These are phyloP conservation scores for Epicampocera succincta DNA, from an alignment of 2,888 invertebrate species.

Conservation along the genomic window DNA sequence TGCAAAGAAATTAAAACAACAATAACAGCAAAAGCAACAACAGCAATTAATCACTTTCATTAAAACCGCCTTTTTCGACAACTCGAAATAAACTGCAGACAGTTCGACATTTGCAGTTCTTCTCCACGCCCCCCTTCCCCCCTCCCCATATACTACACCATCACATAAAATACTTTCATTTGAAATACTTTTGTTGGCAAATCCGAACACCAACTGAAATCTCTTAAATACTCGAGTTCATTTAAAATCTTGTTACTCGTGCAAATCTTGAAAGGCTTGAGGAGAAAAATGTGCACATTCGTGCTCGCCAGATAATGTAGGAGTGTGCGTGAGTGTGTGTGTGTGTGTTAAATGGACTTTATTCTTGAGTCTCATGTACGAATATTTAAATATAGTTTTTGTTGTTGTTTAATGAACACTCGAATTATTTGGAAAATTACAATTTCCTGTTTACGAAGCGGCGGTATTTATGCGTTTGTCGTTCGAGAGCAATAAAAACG, in stretches of 20 bases:
- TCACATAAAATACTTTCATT: not conserved
- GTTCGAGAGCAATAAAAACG: conserved; percentile 47
- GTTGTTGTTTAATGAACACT: conserved; percentile 15
- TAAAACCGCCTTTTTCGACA: conserved; percentile 26
- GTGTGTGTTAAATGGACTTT: conserved; percentile 18
- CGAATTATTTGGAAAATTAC: conserved; percentile 60
- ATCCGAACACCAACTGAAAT: conserved; percentile 23
- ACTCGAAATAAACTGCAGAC: conserved; percentile 30
- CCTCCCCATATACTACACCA: too few relatives aligned
- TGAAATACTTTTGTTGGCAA: not conserved
- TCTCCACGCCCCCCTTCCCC: not conserved
- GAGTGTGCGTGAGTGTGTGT: not conserved
- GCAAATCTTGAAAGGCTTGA: conserved; percentile 3
- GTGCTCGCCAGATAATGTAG: too few relatives aligned
- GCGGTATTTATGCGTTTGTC: conserved; percentile 20
- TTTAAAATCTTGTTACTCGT: conserved; percentile 6
- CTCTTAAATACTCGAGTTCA: conserved; percentile 25
- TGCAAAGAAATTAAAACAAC: conserved; percentile 8
- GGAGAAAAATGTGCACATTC: not conserved
- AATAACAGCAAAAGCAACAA: conserved; percentile 1
- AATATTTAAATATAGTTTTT: conserved; percentile 15
- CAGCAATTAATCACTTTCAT: conserved; percentile 49
- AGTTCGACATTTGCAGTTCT: not conserved
- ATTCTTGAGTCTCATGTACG: conserved; percentile 1
- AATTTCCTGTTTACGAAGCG: conserved; percentile 60